Evolutionary conservation across 2,888 invertebrate genomes (phyloP).

Genomic region (Chloroclysta siterata): DNA sequence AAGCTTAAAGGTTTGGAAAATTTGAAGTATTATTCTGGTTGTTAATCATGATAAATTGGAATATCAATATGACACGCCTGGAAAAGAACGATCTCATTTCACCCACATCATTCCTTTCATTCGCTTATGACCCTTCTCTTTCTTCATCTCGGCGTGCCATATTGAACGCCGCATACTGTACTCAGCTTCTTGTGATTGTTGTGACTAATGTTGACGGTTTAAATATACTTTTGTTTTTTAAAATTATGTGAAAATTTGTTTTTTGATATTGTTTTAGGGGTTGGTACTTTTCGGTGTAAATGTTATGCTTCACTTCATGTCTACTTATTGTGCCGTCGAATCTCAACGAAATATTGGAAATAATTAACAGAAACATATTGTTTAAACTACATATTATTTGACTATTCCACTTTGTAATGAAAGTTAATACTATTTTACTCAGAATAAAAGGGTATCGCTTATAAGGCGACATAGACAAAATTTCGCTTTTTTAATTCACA

Average conservation of each 20-base stretch:
- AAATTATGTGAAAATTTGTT: constrained; percentile 8
- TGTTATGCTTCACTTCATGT: constrained; percentile 35
- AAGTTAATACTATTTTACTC: background rate
- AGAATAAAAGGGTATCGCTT: background rate
- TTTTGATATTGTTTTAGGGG: constrained; percentile 44
- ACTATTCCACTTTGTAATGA: background rate
- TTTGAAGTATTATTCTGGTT: constrained; percentile 29
- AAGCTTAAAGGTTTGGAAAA: constrained; percentile 11
- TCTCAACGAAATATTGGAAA: constrained; percentile 42
- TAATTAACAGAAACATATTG: background rate
- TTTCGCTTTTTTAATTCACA: background rate
- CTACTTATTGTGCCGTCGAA: constrained; percentile 39
- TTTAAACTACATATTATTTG: background rate
- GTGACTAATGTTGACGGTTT: constrained; percentile 20
- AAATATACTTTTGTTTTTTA: background rate
- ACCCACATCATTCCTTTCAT: constrained; percentile 7
- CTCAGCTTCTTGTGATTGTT: constrained; percentile 23
- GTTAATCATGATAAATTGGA: constrained; percentile 14
- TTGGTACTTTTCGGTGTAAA: constrained; percentile 45
- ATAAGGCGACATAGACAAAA: background rate
- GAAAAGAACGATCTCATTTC: constrained; percentile 7
- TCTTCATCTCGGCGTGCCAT: constrained; percentile 21
- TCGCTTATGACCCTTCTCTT: background rate
- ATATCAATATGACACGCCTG: constrained; percentile 17
- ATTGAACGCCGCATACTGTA: constrained; percentile 23